These are phyloP conservation scores for Leptinotarsa undecemlineata DNA, from an alignment of 1,140 invertebrate genomes.

Conservation along the genomic window DNA sequence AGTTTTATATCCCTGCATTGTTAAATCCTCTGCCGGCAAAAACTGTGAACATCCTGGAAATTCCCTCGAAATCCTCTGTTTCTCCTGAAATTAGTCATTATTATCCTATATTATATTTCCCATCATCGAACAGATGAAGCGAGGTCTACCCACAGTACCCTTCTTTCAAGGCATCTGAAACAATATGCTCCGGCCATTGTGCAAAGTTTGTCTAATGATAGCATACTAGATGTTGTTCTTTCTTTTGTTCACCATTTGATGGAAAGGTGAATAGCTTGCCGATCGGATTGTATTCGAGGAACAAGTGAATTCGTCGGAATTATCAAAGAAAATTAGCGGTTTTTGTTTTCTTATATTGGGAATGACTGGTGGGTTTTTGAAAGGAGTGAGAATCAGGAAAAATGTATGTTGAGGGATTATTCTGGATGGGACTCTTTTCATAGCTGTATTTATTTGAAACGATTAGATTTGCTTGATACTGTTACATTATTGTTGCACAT, in stretches of 20 bases:
- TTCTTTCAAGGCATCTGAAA: background rate
- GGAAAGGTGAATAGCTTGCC: background rate
- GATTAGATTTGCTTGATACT: too few species aligned
- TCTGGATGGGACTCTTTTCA: too few species aligned
- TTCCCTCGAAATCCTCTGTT: too few species aligned
- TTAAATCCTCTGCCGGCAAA: too few species aligned
- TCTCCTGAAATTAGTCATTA: background rate
- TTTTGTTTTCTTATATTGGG: background rate
- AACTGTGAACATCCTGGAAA: too few species aligned
- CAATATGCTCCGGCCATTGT: background rate
- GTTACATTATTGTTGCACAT: too few species aligned
- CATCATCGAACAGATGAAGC: background rate
- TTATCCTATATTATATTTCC: background rate
- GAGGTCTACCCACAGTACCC: background rate
- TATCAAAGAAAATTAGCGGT: background rate
- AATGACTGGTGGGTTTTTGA: too few species aligned
- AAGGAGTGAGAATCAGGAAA: too few species aligned
- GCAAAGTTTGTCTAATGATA: background rate
- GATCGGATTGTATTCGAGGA: background rate
- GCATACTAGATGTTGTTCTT: conserved; percentile 2
- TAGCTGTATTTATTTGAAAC: too few species aligned
- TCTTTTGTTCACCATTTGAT: background rate
- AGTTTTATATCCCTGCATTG: too few species aligned
- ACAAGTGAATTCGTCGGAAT: background rate
- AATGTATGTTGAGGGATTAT: too few species aligned